Conservation (phyloP, 2,113 vertebrate species). For the Nyctereutes procyonoides region DNA sequence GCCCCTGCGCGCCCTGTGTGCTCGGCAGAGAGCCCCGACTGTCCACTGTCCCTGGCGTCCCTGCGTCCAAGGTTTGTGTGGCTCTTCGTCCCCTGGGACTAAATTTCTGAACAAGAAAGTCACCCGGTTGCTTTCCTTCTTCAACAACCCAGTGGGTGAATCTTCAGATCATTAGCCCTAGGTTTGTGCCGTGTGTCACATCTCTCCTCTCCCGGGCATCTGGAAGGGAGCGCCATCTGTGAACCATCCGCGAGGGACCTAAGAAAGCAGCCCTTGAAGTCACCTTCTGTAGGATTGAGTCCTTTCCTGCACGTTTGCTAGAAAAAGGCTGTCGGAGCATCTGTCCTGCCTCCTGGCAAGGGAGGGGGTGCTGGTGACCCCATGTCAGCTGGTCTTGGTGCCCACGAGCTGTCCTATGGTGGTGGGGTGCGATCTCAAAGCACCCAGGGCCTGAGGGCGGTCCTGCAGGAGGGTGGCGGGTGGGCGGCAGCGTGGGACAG, state of each 20-base stretch:
- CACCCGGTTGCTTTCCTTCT: not conserved
- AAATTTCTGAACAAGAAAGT: not conserved
- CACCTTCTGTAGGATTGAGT: not conserved
- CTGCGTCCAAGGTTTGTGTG: not conserved
- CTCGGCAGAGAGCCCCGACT: not conserved
- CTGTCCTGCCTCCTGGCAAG: too few relatives aligned
- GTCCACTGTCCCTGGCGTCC: not conserved
- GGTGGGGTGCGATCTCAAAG: not conserved
- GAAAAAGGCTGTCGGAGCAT: too few relatives aligned
- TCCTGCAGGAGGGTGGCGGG: not conserved
- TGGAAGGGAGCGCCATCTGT: not conserved
- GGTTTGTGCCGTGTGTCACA: fast-evolving
- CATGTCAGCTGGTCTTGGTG: too few relatives aligned
- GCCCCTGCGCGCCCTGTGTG: not conserved
- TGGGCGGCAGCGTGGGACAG: fast-evolving
- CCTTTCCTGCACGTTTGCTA: not conserved
- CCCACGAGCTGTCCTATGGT: too few relatives aligned
- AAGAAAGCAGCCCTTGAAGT: too few relatives aligned
- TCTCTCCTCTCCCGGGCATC: too few relatives aligned
- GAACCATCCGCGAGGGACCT: too few relatives aligned
- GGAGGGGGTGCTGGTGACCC: not conserved
- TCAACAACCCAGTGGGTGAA: too few relatives aligned
- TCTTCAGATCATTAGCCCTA: not conserved
- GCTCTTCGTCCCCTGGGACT: not conserved
- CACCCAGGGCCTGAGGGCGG: not conserved